Percentiles rank a stretch among this genome's conserved stretches.
Evolutionary conservation across 2,888 invertebrate genomes (phyloP).

Genomic region (Trissonchulus latispiculum): DNA sequence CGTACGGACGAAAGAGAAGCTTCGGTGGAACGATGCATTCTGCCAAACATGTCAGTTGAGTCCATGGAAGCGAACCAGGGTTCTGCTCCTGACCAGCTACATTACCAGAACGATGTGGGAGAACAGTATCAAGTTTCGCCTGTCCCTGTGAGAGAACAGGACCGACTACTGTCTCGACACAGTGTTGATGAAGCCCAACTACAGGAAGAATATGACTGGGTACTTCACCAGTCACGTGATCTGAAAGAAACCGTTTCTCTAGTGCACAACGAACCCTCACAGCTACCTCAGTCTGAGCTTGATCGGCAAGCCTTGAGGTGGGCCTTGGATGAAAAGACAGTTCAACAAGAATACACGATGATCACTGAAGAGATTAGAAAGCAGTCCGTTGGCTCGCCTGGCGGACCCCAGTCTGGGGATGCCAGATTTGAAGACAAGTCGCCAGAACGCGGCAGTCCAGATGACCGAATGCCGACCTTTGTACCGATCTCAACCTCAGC

Average conservation of each 20-base stretch:
- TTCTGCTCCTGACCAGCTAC: not conserved
- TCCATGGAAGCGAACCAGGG: not conserved
- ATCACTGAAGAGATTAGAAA: not conserved
- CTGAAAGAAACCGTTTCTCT: not conserved
- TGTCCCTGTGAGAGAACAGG: too few relatives aligned
- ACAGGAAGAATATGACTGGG: not conserved
- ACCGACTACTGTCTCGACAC: not conserved
- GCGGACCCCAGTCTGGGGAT: not conserved
- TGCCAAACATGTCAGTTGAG: not conserved
- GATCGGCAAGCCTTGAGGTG: not conserved
- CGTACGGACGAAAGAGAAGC: not conserved
- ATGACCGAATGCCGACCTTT: not conserved
- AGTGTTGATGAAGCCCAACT: not conserved
- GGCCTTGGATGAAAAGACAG: not conserved
- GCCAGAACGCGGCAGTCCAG: not conserved
- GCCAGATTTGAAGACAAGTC: not conserved
- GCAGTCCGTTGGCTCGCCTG: not conserved
- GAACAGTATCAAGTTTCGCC: too few relatives aligned
- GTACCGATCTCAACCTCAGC: not conserved
- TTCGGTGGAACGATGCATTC: not conserved
- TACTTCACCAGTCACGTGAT: not conserved
- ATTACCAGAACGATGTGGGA: too few relatives aligned
- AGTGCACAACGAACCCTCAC: not conserved
- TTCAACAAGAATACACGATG: not conserved
- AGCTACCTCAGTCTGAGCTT: not conserved